Evolutionary conservation across 2,797 vertebrate genomes (phyloP), one percentile per base, ranked within the genome.

Genomic region (Taenioides sp.): DNA sequence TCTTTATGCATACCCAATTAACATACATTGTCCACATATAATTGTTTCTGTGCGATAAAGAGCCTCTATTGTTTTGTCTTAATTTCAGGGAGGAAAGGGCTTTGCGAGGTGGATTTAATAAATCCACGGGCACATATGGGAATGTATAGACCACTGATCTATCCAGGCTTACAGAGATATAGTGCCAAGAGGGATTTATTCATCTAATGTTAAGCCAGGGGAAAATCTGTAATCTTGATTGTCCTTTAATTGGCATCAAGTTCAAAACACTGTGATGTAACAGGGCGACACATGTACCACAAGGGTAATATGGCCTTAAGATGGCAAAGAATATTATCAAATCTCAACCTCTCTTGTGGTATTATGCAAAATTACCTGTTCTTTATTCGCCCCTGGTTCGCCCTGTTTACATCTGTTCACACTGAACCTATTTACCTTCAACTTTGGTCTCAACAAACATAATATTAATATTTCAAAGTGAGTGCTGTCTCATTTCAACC

Each of bases 121-220:
- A 92, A 89, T 87, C 86, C 89, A 80, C 67, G 52, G 61, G 77
- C 78, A 72, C 87, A 84, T 84, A 87, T 81, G 89, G 88, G 86
- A 85, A 81, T 67, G 79, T 88, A 89, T 80, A 72, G 82, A 74
- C 72, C 25, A 49, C 68, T 91, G 89, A 89, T 90, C 85, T 87
- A 87, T 77, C 78, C 47, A 75, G 78, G 86, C 79, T 92, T 89
- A 86, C 7, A 54, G 76, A 85, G 80, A 83, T 82, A 81, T 27
- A 80, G 75, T 79, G 74, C 86, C 80, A 14, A 66, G 43, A 47
- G 82, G 85, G 87, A 89, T 88, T 89, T 85, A 84, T 89, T 84
- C 73, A 81, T 89, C 65, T 89, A 25, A 84, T 77, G 78, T 86
- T 86, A 86, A 90, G 77, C 84, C 78, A 70, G 82, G 81, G 77